These are phyloP conservation scores for Zeugodacus cucurbitae DNA, from an alignment of 1,140 invertebrate species.

Conservation along the genomic window DNA sequence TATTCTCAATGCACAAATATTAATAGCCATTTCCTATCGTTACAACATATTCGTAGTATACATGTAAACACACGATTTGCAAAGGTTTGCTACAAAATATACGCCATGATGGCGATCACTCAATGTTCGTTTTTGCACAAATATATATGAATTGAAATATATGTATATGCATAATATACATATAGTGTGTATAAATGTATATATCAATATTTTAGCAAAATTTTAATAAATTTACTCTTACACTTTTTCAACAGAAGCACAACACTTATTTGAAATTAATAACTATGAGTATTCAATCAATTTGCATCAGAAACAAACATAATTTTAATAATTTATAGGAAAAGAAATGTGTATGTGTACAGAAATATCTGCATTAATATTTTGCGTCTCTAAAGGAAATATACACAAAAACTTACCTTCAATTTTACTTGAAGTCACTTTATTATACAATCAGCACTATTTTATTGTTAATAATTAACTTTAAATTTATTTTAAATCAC, in stretches of 20 bases:
- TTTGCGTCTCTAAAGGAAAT: background rate
- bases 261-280: background rate
- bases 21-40: too few species aligned
- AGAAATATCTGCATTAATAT: background rate
- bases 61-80: background rate
- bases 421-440: background rate
- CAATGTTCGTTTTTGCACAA: background rate
- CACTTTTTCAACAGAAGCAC: background rate
- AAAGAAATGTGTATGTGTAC: background rate
- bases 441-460: background rate
- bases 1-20: too few species aligned
- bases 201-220: too few species aligned
- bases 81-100: background rate
- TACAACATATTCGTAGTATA: too few species aligned
- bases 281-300: background rate
- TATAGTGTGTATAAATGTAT: too few species aligned
- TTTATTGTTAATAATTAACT: background rate
- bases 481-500: background rate
- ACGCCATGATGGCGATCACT: background rate
- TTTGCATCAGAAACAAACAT: background rate
- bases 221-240: background rate
- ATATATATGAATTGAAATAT: background rate
- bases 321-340: background rate
- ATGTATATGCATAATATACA: background rate
- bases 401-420: background rate